phyloP scores from a whole-genome alignment of 1,140 invertebrate species.

The Caerostris extrusa region DNA sequence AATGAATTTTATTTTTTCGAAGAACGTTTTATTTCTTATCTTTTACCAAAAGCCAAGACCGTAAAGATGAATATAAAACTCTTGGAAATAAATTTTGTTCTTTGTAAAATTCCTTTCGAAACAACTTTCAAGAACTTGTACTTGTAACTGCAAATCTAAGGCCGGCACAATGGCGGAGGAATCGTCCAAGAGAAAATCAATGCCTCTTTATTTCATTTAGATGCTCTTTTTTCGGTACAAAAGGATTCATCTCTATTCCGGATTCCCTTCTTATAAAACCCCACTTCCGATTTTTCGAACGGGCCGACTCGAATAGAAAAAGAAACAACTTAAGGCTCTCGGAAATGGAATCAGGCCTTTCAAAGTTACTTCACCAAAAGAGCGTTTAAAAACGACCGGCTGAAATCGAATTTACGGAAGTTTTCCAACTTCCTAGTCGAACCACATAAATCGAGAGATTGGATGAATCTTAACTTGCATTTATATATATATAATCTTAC shows the following conservation, averaged over 20 bases:
- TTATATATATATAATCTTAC: background rate
- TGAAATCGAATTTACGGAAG: conserved; percentile 67
- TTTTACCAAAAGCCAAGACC: background rate
- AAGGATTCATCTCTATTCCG: conserved; percentile 61
- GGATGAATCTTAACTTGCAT: background rate
- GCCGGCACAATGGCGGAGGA: conserved; percentile 8
- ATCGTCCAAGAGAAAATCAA: conserved; percentile 5
- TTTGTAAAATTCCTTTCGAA: conserved; percentile 22
- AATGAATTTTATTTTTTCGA: background rate
- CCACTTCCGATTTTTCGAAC: conserved; percentile 49
- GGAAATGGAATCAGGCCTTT: conserved; percentile 62
- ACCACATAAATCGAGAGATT: background rate
- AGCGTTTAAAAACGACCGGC: conserved; percentile 62
- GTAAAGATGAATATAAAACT: background rate
- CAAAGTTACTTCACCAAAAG: conserved; percentile 45
- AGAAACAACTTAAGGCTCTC: conserved; percentile 63
- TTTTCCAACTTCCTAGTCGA: conserved; percentile 40
- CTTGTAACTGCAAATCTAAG: conserved; percentile 49
- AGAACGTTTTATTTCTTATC: background rate
- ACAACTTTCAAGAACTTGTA: conserved; percentile 41
- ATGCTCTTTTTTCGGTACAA: conserved; percentile 42
- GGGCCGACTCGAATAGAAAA: conserved; percentile 19
- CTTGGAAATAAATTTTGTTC: background rate
- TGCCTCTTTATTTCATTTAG: conserved; percentile 63
- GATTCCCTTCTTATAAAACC: conserved; percentile 48